phyloP scores from a whole-genome alignment of 1,140 invertebrate genomes.

The Pseudomyrmex dendroicus region DNA sequence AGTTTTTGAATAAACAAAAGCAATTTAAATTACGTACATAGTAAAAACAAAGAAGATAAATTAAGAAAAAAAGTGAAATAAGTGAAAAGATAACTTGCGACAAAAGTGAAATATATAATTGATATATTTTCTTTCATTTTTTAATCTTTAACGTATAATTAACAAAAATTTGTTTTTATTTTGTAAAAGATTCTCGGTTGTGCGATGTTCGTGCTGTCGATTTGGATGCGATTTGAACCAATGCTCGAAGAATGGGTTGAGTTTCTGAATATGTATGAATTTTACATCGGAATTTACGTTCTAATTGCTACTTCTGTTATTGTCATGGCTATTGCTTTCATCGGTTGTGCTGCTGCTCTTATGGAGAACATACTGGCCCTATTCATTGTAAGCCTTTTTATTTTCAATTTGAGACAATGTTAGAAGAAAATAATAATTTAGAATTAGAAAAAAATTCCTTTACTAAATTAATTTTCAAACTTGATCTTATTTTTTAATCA shows the following conservation, averaged over 20 bases:
- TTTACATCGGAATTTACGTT: slow-evolving; percentile 93
- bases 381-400: slow-evolving; percentile 86
- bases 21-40: no score
- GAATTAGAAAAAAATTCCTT: no score
- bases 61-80: neutral
- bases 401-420: neutral
- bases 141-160: neutral
- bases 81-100: no score
- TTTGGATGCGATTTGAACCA: slow-evolving; percentile 93
- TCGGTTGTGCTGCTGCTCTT: slow-evolving; percentile 90
- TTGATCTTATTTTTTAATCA: no score
- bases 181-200: slow-evolving; percentile 89
- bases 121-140: neutral
- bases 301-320: slow-evolving; percentile 89
- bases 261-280: slow-evolving; percentile 89
- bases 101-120: neutral
- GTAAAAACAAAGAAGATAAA: no score
- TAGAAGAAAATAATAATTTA: no score
- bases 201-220: slow-evolving; percentile 90
- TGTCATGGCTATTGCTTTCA: slow-evolving; percentile 90
- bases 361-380: slow-evolving; percentile 88
- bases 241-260: slow-evolving; percentile 92
- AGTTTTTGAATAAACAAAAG: neutral
- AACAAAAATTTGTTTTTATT: neutral
- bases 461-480: no score